Percentiles rank a stretch among this genome's conserved stretches.
These are phyloP conservation scores for Phymanthus crucifer DNA, from an alignment of 92 coral and sea anemone genomes.

Conservation along the genomic window DNA sequence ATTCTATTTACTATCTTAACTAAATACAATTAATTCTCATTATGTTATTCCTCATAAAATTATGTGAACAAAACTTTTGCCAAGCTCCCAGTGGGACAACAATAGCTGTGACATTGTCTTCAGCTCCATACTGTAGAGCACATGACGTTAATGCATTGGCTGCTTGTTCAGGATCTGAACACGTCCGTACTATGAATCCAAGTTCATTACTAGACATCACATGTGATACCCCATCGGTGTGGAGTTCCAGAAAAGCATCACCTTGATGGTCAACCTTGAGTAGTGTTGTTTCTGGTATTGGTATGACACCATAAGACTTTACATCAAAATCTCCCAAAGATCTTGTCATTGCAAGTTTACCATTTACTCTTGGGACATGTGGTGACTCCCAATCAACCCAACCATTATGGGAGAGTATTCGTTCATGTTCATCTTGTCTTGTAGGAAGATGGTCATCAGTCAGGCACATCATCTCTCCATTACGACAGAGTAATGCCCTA, in stretches of 20 bases:
- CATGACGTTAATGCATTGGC: slow-evolving; percentile 80
- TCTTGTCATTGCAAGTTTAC: slow-evolving; percentile 93
- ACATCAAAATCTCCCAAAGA: slow-evolving; percentile 93
- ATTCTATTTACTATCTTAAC: not conserved
- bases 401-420: slow-evolving; percentile 68
- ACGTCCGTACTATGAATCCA: slow-evolving; percentile 69
- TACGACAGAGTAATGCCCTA: slow-evolving; percentile 76
- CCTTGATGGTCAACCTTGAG: slow-evolving; percentile 63
- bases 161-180: slow-evolving; percentile 78
- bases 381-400: slow-evolving; percentile 74
- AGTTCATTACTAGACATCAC: slow-evolving; percentile 85
- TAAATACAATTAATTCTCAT: slow-evolving; percentile 71
- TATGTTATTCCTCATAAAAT: slow-evolving; percentile 49
- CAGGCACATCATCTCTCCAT: slow-evolving; percentile 64
- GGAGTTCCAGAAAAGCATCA: slow-evolving; percentile 80
- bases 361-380: slow-evolving; percentile 81
- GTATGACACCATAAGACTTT: slow-evolving; percentile 86
- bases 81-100: slow-evolving; percentile 86
- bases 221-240: slow-evolving; percentile 88
- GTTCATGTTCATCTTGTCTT: slow-evolving; percentile 67
- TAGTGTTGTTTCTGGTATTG: slow-evolving; percentile 73
- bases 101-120: slow-evolving; percentile 87
- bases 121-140: slow-evolving; percentile 92
- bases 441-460: slow-evolving; percentile 89
- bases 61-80: slow-evolving; percentile 41